phyloP scores from a whole-genome alignment of 2,888 invertebrate species.

The Venustoraphidia nigricollis region DNA sequence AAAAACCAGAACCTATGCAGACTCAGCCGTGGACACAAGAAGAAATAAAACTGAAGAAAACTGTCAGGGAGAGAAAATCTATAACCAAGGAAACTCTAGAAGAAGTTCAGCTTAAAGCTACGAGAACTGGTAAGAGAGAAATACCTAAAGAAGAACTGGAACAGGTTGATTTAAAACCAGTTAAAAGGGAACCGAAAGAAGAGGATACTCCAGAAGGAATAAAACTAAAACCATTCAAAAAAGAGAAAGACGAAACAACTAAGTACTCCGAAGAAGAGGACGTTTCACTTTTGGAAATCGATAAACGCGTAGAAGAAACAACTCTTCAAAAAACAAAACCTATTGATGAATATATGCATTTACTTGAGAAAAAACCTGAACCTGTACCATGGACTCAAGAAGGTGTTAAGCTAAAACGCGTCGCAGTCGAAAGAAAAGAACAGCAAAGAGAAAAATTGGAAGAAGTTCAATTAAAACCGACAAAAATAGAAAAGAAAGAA shows the following conservation, averaged over 20 bases:
- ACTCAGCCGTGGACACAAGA: constrained; percentile 41
- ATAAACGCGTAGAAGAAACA: constrained; percentile 7
- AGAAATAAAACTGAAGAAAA: constrained; percentile 36
- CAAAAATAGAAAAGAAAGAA: constrained; percentile 30
- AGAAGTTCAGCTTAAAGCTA: constrained; percentile 35
- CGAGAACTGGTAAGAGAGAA: constrained; percentile 27
- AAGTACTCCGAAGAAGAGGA: constrained; percentile 5
- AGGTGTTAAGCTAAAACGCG: constrained; percentile 27
- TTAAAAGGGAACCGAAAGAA: constrained; percentile 10
- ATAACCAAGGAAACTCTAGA: constrained; percentile 25
- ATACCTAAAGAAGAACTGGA: constrained; percentile 18
- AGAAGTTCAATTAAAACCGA: constrained; percentile 36
- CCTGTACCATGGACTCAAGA: constrained; percentile 21
- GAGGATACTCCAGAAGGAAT: constrained; percentile 12
- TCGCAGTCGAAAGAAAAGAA: constrained; percentile 23
- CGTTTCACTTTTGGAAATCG: constrained; percentile 1
- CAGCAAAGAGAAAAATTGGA: constrained; percentile 26
- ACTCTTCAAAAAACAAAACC: constrained; percentile 1
- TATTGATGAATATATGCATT: constrained; percentile 6
- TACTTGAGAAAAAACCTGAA: constrained; percentile 10
- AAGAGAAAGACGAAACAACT: constrained; percentile 8
- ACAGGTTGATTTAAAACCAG: constrained; percentile 16
- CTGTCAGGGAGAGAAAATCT: constrained; percentile 23
- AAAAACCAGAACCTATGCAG: constrained; percentile 20
- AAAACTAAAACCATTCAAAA: constrained; percentile 6